Conservation (phyloP, 2,113 vertebrate genomes). For the Psephotus haematonotus region DNA sequence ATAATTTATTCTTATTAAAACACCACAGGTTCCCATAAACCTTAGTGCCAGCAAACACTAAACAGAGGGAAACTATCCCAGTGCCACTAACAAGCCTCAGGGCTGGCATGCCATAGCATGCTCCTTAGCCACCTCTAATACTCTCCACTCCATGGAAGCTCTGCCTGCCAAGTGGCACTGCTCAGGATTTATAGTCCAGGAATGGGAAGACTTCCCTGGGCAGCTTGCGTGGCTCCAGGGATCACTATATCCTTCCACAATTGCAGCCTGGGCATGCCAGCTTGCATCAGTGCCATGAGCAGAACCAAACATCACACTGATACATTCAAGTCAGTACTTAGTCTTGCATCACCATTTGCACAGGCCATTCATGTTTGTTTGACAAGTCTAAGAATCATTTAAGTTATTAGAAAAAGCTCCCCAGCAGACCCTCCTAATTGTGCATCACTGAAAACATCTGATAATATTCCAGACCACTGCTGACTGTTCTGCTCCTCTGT, state of each 20-base stretch:
- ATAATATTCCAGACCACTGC: background rate
- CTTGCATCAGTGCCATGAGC: rapidly evolving
- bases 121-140: background rate
- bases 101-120: rapidly evolving
- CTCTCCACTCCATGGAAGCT: background rate
- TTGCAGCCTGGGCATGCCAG: background rate
- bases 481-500: background rate
- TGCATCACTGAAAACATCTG: background rate
- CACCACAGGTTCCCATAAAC: background rate
- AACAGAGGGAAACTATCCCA: background rate
- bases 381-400: background rate
- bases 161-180: rapidly evolving
- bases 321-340: background rate
- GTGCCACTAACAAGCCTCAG: background rate
- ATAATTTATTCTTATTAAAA: background rate
- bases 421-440: background rate
- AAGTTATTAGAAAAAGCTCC: background rate
- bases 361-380: background rate
- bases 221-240: background rate
- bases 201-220: background rate
- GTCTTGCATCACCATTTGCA: rapidly evolving
- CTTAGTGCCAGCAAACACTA: background rate
- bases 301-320: background rate
- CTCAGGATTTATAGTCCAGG: background rate
- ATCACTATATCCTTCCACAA: background rate